Base-by-base conservation (phyloP, 2,797 vertebrate species). In the Notolabrus celidotus region DNA sequence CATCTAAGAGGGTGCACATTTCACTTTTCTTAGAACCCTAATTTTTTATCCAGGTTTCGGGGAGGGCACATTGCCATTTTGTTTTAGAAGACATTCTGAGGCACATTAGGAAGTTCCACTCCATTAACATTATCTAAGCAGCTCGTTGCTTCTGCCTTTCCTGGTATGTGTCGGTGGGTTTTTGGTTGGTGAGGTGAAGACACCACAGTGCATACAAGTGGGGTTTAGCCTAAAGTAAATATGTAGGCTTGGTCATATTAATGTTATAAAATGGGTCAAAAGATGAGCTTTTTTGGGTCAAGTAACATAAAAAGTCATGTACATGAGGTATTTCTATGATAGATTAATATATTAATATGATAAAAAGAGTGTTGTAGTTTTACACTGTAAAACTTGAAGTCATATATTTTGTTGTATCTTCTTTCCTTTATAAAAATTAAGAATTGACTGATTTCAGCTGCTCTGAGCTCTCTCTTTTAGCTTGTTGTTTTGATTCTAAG, bases 61-160 rank as follows among this genome's bases (percentile, higher is more conserved):
- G 20, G 22, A 54, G 60, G 23, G 23, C 12, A 45, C 2, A 15
- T 7, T 42, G 22, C 9, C 20, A 50, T 39, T 50, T 23, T 31
- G 29, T 56, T 59, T 59, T 15, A n/a, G 6, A 67, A 27, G 53
- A 16, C 16, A 7, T 53, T 72, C 17, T 56, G 17, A 20, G 12
- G 29, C 56, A 38, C 61, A 36, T 31, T 14, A 31, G 38, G 52
- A 29, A 38, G 49, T 68, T 38, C 59, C 5, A 38, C 56, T 62
- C 41, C 50, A 74, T 66, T 72, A 58, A 39, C n/a, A 33, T 52
- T 33, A 53, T 39, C 50, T 42, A 54, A 52, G 56, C 29, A 74
- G 58, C 62, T 67, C 57, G 65, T 59, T 69, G 60, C 46, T 58
- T 73, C 57, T 53, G 31, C 27, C 16, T 55, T 49, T 62, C 41